phyloP scores from a whole-genome alignment of 53 echinoderm and acorn worm species.

The Antedon mediterranea region DNA sequence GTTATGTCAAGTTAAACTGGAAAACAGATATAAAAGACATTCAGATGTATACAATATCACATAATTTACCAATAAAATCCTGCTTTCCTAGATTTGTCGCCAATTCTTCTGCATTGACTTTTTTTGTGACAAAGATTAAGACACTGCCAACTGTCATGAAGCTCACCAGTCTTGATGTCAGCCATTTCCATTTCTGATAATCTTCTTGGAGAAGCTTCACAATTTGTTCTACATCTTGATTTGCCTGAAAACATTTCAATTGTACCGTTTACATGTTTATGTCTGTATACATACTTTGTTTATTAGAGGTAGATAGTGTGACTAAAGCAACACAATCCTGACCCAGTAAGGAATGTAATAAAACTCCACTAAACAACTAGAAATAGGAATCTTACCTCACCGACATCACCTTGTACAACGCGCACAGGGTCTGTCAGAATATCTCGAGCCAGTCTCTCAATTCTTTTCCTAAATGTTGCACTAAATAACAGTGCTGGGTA shows the following conservation, averaged over 20 bases:
- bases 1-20: too few species aligned
- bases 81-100: constrained; percentile 49
- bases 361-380: not conserved
- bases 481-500: constrained; percentile 90
- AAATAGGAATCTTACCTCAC: constrained; percentile 48
- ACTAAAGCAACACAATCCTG: not conserved
- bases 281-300: too few species aligned
- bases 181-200: constrained; percentile 65
- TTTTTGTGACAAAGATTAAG: constrained; percentile 94
- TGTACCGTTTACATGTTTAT: not conserved
- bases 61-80: constrained; percentile 52
- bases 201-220: constrained; percentile 52
- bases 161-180: constrained; percentile 56
- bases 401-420: constrained; percentile 90
- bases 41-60: not conserved
- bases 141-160: constrained; percentile 88
- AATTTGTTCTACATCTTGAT: constrained; percentile 86
- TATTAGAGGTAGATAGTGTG: too few species aligned
- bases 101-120: constrained; percentile 77
- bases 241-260: constrained; percentile 36
- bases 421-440: constrained; percentile 82
- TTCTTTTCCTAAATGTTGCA: constrained; percentile 93
- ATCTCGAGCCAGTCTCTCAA: constrained; percentile 78
- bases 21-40: too few species aligned
- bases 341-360: not conserved